A percentile compares a stretch with the other conserved stretches of the same genome.
These are phyloP conservation scores for Chunga burmeisteri DNA, from an alignment of 2,113 vertebrate genomes.

Conservation along the genomic window DNA sequence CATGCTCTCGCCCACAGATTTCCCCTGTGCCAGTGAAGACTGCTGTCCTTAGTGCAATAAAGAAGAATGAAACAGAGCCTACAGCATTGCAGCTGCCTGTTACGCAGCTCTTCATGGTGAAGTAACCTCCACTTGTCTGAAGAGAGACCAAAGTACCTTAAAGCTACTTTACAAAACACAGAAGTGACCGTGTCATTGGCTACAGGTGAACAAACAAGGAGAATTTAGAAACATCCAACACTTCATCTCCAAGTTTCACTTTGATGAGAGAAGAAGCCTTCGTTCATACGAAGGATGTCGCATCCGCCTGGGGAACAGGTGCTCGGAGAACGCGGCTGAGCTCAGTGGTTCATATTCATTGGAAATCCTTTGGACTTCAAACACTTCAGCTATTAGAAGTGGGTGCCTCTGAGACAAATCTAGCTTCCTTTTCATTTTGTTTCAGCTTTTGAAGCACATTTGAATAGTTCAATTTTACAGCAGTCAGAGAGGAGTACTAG, in stretches of 20 bases:
- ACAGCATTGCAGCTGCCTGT: accelerated
- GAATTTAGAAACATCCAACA: not conserved
- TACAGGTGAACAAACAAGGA: not conserved
- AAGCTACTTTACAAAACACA: not conserved
- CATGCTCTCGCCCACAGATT: not conserved
- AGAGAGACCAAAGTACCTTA: not conserved
- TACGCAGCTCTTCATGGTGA: accelerated
- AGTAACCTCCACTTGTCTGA: not conserved
- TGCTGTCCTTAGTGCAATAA: not conserved
- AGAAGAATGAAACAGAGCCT: not conserved
- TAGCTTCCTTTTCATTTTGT: not conserved
- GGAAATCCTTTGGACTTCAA: slow-evolving; percentile 23
- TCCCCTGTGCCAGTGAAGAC: not conserved
- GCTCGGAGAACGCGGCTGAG: not conserved
- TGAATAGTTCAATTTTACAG: slow-evolving; percentile 20
- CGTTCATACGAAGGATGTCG: accelerated
- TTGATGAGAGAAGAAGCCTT: not conserved
- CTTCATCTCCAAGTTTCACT: not conserved
- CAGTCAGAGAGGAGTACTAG: not conserved
- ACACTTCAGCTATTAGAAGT: not conserved
- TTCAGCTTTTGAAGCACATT: slow-evolving; percentile 33
- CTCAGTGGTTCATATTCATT: not conserved
- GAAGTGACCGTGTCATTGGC: accelerated
- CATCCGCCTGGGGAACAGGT: not conserved
- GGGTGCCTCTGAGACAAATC: not conserved